Conservation (phyloP, 53 echinoderm and acorn worm genomes). For the Arbacia lixula region DNA sequence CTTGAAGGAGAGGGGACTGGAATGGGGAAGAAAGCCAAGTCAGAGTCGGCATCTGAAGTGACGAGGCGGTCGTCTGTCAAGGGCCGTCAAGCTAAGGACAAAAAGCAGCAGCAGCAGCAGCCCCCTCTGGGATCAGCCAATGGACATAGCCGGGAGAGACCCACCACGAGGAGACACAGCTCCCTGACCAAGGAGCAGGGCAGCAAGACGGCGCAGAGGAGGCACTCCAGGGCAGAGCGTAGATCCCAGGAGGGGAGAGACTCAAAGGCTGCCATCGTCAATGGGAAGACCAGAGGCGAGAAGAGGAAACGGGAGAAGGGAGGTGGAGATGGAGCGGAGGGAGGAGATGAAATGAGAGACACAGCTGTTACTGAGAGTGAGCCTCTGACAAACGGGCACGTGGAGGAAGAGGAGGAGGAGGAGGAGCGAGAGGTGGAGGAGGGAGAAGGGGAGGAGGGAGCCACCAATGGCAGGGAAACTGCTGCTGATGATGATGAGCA, state of each 20-base stretch:
- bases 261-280: not conserved
- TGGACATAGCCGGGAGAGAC: constrained; percentile 30
- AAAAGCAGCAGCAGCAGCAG: constrained; percentile 27
- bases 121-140: constrained; percentile 30
- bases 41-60: constrained; percentile 35
- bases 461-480: not conserved
- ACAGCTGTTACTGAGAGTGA: no score
- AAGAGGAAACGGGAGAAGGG: not conserved
- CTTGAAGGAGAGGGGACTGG: constrained; percentile 54
- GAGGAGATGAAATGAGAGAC: not conserved
- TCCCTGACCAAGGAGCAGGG: constrained; percentile 28
- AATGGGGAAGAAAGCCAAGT: constrained; percentile 55
- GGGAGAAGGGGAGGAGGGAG: not conserved
- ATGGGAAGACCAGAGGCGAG: not conserved
- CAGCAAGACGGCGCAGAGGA: constrained; percentile 3
- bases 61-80: constrained; percentile 51
- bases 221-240: not conserved
- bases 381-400: no score
- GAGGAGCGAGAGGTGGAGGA: not conserved
- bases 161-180: constrained; percentile 33
- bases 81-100: constrained; percentile 52
- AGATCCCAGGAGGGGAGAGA: not conserved
- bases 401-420: constrained; percentile 4
- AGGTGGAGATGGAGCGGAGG: not conserved
- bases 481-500: constrained; percentile 26